Evolutionary conservation across 1,140 invertebrate genomes (phyloP), one percentile per base, ranked within the genome.

Genomic region (Dreissena rostriformis): DNA sequence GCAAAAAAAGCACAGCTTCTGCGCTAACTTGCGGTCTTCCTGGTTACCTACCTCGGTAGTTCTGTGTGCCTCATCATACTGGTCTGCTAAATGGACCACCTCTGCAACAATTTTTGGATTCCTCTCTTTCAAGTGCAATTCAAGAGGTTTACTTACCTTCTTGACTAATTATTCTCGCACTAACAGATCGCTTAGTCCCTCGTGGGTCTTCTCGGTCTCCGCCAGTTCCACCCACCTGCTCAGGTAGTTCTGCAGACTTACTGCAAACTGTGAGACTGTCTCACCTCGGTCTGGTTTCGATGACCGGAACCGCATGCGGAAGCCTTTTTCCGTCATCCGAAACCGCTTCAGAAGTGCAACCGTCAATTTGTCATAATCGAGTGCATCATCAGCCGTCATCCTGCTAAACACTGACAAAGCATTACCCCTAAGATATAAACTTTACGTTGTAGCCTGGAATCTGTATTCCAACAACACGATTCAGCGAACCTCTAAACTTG

Each of bases 261-360:
- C 78, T 15, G 15, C 7, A 61, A 53, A 83, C 66, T 83, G 81
- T n/a, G n/a, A 55, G 51, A 67, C 55, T 29, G 86, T 87, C 76
- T 89, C 86, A 12, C 80, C 83, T 8, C 15, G 6, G 26, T 87
- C 76, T 0, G 86, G 85, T 66, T 66, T 87, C 65, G 71, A 63
- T 15, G 28, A 39, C 29, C 79, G 53, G 72, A 87, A 87, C 12
- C 57, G 73, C 19, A 39, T 53, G 26, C 73, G 68, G 51, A 87
- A 89, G 0, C 86, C 87, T 11, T 88, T 81, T 70, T 85, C 85
- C 17, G 83, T 87, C 39, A 82, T 52, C 15, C 87, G 70, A 70
- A 70, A 89, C 22, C 86, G 70, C 49, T 75, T 83, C 12, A 88
- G 55, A n/a, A 89, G 61, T 8, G 88, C 87, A 61, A n/a, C 57